These are phyloP conservation scores for Cygnus buccinator DNA, from an alignment of 2,113 vertebrate species.

Conservation along the genomic window DNA sequence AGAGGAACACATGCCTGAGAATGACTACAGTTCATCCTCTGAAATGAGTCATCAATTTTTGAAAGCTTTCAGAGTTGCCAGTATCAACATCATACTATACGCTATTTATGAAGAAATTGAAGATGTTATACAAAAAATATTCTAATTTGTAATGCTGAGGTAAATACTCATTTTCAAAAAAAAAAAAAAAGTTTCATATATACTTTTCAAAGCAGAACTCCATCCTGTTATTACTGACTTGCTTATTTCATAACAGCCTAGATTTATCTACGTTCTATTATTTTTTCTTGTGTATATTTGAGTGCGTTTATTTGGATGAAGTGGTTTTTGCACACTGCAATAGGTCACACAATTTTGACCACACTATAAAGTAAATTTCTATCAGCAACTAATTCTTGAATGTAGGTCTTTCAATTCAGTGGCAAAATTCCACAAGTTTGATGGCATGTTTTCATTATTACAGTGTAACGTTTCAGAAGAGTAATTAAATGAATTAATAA, in stretches of 20 bases:
- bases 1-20: not conserved
- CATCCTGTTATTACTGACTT: not conserved
- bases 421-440: not conserved
- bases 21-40: not conserved
- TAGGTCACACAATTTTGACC: not conserved
- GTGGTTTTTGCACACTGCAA: not conserved
- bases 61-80: not conserved
- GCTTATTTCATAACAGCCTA: not conserved
- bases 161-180: not conserved
- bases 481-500: not conserved
- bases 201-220: not conserved
- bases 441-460: not conserved
- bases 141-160: not conserved
- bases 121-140: not conserved
- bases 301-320: not conserved
- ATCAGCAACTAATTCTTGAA: not conserved
- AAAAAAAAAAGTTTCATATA: not conserved
- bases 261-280: not conserved
- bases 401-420: not conserved
- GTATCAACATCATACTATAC: not conserved
- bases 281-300: not conserved
- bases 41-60: conserved; percentile 18
- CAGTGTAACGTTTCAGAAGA: not conserved
- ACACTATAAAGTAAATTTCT: not conserved
- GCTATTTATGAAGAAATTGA: not conserved